A percentile compares a stretch with the other conserved stretches of the same genome.
Conservation (phyloP, 1,140 invertebrate genomes). For the Aphelenchoides avenae region DNA sequence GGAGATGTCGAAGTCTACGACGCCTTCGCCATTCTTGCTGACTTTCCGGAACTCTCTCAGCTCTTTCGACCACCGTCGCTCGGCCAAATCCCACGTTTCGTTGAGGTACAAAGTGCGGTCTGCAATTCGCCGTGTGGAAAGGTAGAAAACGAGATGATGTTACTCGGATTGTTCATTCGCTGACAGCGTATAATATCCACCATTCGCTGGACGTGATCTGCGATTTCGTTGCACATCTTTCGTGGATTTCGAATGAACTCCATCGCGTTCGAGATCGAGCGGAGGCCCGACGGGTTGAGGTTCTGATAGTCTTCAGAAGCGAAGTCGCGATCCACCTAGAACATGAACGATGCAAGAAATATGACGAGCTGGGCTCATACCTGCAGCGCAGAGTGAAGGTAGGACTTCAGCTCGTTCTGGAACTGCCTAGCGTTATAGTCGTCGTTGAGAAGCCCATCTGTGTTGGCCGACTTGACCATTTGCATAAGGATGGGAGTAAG, state of each 20-base stretch:
- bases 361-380: constrained; percentile 18
- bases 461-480: constrained; percentile 99
- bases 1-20: constrained; percentile 79
- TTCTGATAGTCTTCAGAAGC: constrained; percentile 75
- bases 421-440: constrained; percentile 72
- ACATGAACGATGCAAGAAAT: constrained; percentile 17
- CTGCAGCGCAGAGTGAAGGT: constrained; percentile 68
- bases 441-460: constrained; percentile 93
- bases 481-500: constrained; percentile 96
- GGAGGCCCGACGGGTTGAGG: constrained; percentile 80
- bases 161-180: constrained; percentile 43
- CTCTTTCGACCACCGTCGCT: constrained; percentile 93
- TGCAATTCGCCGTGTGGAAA: constrained; percentile 18
- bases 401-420: constrained; percentile 80
- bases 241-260: constrained; percentile 94
- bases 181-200: constrained; percentile 56
- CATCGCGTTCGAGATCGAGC: constrained; percentile 79
- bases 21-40: constrained; percentile 67
- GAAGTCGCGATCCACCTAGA: constrained; percentile 80
- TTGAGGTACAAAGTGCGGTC: constrained; percentile 79
- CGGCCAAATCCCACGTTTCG: constrained; percentile 98
- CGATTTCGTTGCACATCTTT: constrained; percentile 73
- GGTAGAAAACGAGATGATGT: not conserved
- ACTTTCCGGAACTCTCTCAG: constrained; percentile 90
- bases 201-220: constrained; percentile 55